phyloP scores from a whole-genome alignment of 2,113 vertebrate species.

The Passer montanus region DNA sequence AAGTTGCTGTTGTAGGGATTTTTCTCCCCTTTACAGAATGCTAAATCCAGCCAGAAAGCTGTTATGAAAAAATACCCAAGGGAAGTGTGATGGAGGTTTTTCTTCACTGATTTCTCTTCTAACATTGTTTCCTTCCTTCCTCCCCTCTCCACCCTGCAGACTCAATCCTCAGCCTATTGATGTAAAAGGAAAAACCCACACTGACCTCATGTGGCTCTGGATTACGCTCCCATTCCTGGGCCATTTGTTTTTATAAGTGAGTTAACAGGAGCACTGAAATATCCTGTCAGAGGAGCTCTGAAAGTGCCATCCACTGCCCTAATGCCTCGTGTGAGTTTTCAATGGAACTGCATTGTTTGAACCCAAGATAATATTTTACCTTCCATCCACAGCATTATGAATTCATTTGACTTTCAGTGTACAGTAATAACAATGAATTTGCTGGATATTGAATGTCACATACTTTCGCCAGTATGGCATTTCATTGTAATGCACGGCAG shows the following conservation, averaged over 20 bases:
- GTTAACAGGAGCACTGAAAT: background rate
- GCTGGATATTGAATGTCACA: constrained; percentile 41
- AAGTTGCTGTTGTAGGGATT: background rate
- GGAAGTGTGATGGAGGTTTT: constrained; percentile 51
- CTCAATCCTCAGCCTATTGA: constrained; percentile 2
- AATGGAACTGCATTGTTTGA: background rate
- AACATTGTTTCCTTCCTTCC: constrained; percentile 65
- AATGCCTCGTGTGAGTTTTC: background rate
- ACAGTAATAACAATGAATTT: constrained; percentile 54
- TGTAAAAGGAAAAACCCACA: constrained; percentile 58
- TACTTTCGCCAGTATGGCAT: background rate
- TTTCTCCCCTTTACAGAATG: background rate
- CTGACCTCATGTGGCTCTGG: constrained; percentile 51
- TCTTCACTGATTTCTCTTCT: constrained; percentile 47
- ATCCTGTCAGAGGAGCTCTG: background rate
- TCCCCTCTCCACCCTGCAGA: background rate
- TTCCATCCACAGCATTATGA: constrained; percentile 6
- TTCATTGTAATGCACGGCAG: constrained; percentile 20
- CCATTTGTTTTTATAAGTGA: constrained; percentile 41
- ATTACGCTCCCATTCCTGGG: background rate
- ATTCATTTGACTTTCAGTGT: constrained; percentile 53
- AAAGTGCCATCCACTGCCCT: background rate
- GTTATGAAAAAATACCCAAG: constrained; percentile 40
- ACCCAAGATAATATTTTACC: constrained; percentile 29
- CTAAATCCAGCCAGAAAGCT: constrained; percentile 51